A percentile compares a stretch with the other conserved stretches of the same genome.
phyloP scores from a whole-genome alignment of 2,797 vertebrate genomes.

The Hypotaenidia philippensis region DNA sequence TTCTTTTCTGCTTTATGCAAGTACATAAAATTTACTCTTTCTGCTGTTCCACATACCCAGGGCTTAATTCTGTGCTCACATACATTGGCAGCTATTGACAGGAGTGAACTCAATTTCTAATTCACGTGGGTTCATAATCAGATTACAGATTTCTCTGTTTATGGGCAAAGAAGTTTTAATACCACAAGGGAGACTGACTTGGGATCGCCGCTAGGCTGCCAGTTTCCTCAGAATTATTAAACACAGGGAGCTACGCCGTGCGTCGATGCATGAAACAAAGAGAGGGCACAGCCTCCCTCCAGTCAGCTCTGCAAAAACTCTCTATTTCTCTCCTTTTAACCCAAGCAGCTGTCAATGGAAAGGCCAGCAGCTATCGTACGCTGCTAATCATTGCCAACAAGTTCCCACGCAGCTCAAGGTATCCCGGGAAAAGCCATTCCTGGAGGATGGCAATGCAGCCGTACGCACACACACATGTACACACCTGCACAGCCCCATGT shows the following conservation, averaged over 20 bases:
- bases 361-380: fast-evolving
- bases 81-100: not conserved
- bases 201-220: not conserved
- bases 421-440: not conserved
- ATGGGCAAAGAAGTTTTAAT: not conserved
- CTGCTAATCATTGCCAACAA: not conserved
- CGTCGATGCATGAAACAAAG: not conserved
- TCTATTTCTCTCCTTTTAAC: not conserved
- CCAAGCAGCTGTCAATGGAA: not conserved
- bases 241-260: fast-evolving
- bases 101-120: not conserved
- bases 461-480: fast-evolving
- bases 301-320: not conserved
- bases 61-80: not conserved
- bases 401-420: not conserved
- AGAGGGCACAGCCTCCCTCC: not conserved
- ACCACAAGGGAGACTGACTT: not conserved
- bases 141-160: not conserved
- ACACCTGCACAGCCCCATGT: fast-evolving
- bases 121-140: not conserved
- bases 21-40: not conserved
- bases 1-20: constrained; percentile 10
- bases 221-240: not conserved
- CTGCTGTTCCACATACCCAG: not conserved
- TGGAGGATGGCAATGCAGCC: not conserved